Percentiles rank a stretch among this genome's conserved stretches.
Conservation (phyloP, 2,888 invertebrate genomes). For the Azorinus chamasolen region DNA sequence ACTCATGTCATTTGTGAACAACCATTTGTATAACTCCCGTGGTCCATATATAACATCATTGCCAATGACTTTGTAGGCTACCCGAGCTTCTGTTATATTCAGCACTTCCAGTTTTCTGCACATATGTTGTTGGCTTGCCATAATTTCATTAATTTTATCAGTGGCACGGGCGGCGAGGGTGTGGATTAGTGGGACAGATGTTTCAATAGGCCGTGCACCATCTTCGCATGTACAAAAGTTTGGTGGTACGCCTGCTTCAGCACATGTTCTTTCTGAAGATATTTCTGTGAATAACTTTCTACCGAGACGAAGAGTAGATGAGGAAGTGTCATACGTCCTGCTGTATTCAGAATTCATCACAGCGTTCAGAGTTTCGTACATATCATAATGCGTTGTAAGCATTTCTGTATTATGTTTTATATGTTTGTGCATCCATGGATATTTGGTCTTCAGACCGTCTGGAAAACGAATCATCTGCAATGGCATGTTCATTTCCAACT, state of each 20-base stretch:
- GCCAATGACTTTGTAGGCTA: constrained; percentile 26
- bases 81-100: constrained; percentile 42
- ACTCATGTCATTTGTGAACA: constrained; percentile 14
- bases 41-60: constrained; percentile 2
- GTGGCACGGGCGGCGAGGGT: constrained; percentile 89
- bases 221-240: constrained; percentile 96
- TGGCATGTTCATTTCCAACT: constrained; percentile 94
- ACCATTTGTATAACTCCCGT: background rate
- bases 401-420: constrained; percentile 89
- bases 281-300: constrained; percentile 92
- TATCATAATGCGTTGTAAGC: constrained; percentile 93
- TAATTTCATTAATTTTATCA: constrained; percentile 89
- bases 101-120: constrained; percentile 73
- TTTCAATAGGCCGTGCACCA: constrained; percentile 88
- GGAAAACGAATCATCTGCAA: constrained; percentile 92
- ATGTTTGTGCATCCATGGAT: constrained; percentile 89
- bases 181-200: constrained; percentile 88
- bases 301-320: constrained; percentile 31
- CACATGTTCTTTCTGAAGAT: constrained; percentile 91
- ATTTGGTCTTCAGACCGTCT: constrained; percentile 90
- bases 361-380: constrained; percentile 92
- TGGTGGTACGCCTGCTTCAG: constrained; percentile 91
- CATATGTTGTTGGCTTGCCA: constrained; percentile 85
- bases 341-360: constrained; percentile 84
- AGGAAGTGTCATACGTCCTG: background rate